A percentile compares a stretch with the other conserved stretches of the same genome.
Evolutionary conservation across 2,888 invertebrate genomes (phyloP).

Genomic region (Lepidonotus clava): DNA sequence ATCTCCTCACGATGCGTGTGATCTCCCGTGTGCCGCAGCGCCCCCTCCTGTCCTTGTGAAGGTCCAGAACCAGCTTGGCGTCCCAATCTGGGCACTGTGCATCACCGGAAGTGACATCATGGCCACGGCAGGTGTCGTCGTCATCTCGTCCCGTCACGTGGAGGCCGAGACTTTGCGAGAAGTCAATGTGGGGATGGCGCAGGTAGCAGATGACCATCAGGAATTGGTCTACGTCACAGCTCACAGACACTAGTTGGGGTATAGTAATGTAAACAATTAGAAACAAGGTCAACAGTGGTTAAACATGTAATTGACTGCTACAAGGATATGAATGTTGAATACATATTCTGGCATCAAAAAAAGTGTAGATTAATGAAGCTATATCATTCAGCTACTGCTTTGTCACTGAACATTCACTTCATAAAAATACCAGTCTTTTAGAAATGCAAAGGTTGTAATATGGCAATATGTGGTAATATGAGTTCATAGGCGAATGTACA

Average conservation of each 20-base stretch:
- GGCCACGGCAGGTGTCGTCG: neutral
- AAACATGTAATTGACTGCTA: neutral
- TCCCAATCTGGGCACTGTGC: neutral
- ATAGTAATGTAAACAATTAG: neutral
- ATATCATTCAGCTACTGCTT: no score
- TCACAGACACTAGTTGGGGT: neutral
- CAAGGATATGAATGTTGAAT: neutral
- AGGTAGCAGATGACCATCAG: constrained; percentile 18
- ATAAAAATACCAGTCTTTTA: no score
- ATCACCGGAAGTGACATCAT: neutral
- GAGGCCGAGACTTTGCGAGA: neutral
- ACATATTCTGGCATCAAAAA: no score
- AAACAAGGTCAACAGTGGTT: neutral
- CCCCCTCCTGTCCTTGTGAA: neutral
- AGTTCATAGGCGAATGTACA: no score
- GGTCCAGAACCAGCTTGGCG: neutral
- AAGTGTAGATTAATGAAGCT: no score
- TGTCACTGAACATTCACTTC: no score
- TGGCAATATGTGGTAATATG: no score
- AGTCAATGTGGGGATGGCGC: neutral
- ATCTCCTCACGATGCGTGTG: neutral
- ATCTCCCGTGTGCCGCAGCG: neutral
- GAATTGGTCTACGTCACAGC: neutral
- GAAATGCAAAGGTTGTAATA: no score
- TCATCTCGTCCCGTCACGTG: neutral